Conservation (phyloP, 1,140 invertebrate genomes). For the Scaptodrosophila lebanonensis region DNA sequence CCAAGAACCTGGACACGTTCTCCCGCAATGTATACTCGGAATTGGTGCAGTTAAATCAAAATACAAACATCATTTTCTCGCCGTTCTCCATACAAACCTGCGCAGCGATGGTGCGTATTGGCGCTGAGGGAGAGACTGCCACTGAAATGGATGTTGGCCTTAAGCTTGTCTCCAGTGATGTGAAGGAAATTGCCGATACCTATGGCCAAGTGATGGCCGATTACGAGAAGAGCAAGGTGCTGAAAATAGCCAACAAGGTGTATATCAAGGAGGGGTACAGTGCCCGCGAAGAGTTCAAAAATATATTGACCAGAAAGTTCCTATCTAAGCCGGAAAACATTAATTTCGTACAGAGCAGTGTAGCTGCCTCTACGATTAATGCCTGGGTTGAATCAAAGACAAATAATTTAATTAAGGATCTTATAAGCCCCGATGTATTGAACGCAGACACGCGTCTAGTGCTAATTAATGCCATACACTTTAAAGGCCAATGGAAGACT, state of each 20-base stretch:
- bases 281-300: slow-evolving; percentile 72
- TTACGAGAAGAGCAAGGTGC: slow-evolving; percentile 60
- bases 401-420: slow-evolving; percentile 83
- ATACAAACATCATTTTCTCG: slow-evolving; percentile 76
- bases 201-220: slow-evolving; percentile 48
- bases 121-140: slow-evolving; percentile 79
- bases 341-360: slow-evolving; percentile 78
- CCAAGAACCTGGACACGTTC: slow-evolving; percentile 32
- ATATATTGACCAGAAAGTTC: slow-evolving; percentile 72
- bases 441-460: slow-evolving; percentile 80
- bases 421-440: slow-evolving; percentile 80
- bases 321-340: slow-evolving; percentile 79
- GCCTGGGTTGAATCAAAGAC: slow-evolving; percentile 85
- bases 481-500: slow-evolving; percentile 83
- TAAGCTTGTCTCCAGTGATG: slow-evolving; percentile 35
- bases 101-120: slow-evolving; percentile 77
- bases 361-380: slow-evolving; percentile 80
- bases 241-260: slow-evolving; percentile 82
- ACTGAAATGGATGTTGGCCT: slow-evolving; percentile 78
- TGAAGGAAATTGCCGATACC: slow-evolving; percentile 20
- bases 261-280: slow-evolving; percentile 78
- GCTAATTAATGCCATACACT: slow-evolving; percentile 90
- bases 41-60: slow-evolving; percentile 9
- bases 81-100: slow-evolving; percentile 77
- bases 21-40: slow-evolving; percentile 21